Conservation (phyloP, 2,113 vertebrate species). For the Dromiciops gliroides region DNA sequence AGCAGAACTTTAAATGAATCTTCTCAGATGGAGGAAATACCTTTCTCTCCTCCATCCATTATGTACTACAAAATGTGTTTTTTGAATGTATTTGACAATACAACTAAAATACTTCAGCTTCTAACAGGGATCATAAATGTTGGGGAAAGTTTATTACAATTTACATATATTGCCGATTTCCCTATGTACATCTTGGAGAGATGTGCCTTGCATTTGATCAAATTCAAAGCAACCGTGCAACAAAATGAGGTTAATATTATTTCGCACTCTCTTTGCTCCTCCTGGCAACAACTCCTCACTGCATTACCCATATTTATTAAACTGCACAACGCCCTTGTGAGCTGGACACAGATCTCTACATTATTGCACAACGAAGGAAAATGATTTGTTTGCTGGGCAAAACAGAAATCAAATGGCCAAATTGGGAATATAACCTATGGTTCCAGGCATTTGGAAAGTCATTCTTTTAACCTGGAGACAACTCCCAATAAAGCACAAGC, state of each 20-base stretch:
- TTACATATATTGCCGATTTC: conserved; percentile 56
- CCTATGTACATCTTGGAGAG: conserved; percentile 37
- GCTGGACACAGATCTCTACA: conserved; percentile 30
- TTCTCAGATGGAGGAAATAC: conserved; percentile 40
- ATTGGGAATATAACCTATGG: conserved; percentile 26
- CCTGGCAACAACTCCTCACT: conserved; percentile 51
- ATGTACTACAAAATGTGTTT: conserved; percentile 21
- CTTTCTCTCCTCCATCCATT: conserved; percentile 14
- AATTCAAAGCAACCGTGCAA: conserved; percentile 31
- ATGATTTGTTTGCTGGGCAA: conserved; percentile 31
- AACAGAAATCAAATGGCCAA: conserved; percentile 45
- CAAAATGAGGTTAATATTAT: conserved; percentile 56
- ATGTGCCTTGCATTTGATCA: conserved; percentile 44
- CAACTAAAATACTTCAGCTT: conserved; percentile 18
- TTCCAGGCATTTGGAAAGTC: conserved; percentile 31
- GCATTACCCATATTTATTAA: conserved; percentile 66
- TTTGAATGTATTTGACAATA: conserved; percentile 45
- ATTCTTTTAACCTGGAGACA: conserved; percentile 32
- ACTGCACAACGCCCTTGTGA: conserved; percentile 31
- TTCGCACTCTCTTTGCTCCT: conserved; percentile 34
- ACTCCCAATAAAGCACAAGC: conserved; percentile 33
- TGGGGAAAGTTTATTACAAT: conserved; percentile 62
- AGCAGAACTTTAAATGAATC: conserved; percentile 34
- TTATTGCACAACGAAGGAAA: conserved; percentile 40
- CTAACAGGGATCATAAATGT: conserved; percentile 51